Conservation (phyloP, 2,797 vertebrate genomes). For the Crotalus adamanteus region DNA sequence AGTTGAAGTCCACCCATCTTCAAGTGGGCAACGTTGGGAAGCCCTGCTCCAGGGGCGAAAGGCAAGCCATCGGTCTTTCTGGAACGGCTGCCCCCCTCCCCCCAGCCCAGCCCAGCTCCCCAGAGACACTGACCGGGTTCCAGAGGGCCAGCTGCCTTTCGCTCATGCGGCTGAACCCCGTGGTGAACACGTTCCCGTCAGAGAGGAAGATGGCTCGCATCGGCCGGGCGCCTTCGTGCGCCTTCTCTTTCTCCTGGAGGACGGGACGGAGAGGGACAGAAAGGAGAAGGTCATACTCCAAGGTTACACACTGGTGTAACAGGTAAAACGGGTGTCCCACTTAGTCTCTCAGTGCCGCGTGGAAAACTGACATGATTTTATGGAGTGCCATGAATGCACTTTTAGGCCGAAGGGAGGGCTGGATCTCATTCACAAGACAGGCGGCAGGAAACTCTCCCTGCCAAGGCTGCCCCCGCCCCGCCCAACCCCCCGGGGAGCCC, state of each 20-base stretch:
- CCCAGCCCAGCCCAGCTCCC: neutral
- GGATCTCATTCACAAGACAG: neutral
- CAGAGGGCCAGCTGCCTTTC: conserved; percentile 94
- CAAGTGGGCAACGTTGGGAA: neutral
- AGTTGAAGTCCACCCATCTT: neutral
- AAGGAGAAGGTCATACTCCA: neutral
- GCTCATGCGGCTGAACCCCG: conserved; percentile 97
- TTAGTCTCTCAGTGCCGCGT: neutral
- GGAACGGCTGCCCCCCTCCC: neutral
- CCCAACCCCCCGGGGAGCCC: neutral
- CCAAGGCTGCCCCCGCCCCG: neutral
- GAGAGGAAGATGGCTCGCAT: conserved; percentile 95
- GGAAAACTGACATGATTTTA: neutral
- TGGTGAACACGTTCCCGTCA: conserved; percentile 93
- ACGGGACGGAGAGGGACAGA: conserved; percentile 8
- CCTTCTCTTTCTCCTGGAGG: conserved; percentile 91
- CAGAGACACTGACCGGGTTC: conserved; percentile 79
- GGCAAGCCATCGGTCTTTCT: rapidly evolving
- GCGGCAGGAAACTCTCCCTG: neutral
- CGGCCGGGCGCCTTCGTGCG: conserved; percentile 91
- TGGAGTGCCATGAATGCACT: too few species aligned
- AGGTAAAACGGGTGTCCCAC: neutral
- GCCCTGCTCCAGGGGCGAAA: neutral
- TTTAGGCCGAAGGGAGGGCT: neutral
- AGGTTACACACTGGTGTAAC: too few species aligned